Evolutionary conservation across 92 coral and sea anemone genomes (phyloP), one percentile per base, ranked within the genome.

Genomic region (Zoanthus solanderi): DNA sequence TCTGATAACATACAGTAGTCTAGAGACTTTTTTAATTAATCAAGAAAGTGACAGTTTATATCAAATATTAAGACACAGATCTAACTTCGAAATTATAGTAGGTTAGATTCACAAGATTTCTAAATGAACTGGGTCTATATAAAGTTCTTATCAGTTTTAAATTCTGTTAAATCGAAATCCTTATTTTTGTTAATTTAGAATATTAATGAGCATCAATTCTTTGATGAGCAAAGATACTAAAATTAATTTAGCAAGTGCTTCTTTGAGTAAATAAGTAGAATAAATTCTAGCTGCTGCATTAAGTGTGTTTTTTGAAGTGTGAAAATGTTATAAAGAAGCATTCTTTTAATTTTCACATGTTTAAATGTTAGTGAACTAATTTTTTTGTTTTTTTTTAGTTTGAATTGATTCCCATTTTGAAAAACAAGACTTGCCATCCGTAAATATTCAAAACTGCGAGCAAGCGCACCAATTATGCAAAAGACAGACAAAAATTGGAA

Each of bases 381-480:
- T 2, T 17, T 63, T 37, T n/a, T 5, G 4, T 23, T 48, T 66
- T 17, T 18, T 6, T 7, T 13, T 48, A 13, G 18, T 18, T 28
- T 69, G 34, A 69, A 30, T 13, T 30, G 3, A 23, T 18, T 16
- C 10, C 5, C 17, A 17, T 79, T 67, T 44, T 28, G 45, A 53
- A 47, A 5, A 67, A 54, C 7, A 18, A 60, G 52, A 63, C 73
- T 44, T 9, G 45, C 17, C 60, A 66, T 61, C 74, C 60, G n/a
- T 37, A 81, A 81, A 81, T 65, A 66, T 81, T 67, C 75, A 48
- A 18, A 46, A 81, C 58, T 81, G 74, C 52, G 61, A 23, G 75
- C 34, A 66, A 81, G 66, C 85, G 66, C 75, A 66, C 85, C 61
- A 81, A 81, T 81, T 81, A 81, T 81, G 85, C 58, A 81, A 65